Conservation (phyloP, 2,797 vertebrate species). For the Octomys mimax region DNA sequence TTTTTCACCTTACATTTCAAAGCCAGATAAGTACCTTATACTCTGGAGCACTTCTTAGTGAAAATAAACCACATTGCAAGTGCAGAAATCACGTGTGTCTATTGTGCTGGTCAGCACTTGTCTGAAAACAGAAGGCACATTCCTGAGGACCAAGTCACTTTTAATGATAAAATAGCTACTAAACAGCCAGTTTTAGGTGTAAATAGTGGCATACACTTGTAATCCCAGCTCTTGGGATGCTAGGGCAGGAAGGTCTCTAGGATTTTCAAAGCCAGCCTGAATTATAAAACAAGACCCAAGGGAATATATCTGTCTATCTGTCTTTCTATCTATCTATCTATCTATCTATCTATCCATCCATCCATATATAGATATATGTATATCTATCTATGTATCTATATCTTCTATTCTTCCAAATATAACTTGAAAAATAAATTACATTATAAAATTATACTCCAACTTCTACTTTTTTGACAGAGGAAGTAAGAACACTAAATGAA, state of each 20-base stretch:
- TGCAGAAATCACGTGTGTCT: background rate
- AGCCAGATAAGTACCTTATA: background rate
- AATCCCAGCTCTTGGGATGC: background rate
- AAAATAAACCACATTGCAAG: background rate
- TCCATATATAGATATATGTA: no score
- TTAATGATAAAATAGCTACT: background rate
- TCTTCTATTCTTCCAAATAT: slow-evolving; percentile 34
- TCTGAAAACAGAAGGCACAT: background rate
- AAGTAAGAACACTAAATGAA: slow-evolving; percentile 7
- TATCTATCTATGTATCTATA: background rate
- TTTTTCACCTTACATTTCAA: background rate
- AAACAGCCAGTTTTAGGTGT: background rate
- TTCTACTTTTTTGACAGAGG: background rate
- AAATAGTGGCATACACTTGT: background rate
- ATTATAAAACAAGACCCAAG: background rate
- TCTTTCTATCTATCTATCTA: no score
- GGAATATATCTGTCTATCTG: no score
- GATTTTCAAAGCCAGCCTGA: background rate
- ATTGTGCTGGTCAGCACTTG: background rate
- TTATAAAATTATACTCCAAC: background rate
- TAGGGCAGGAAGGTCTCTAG: background rate
- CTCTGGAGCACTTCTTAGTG: background rate
- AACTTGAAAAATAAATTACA: slow-evolving; percentile 6
- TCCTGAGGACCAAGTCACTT: background rate
- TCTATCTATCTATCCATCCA: background rate